These are phyloP conservation scores for Megalurothrips usitatus DNA, from an alignment of 2,888 invertebrate species.

Conservation along the genomic window DNA sequence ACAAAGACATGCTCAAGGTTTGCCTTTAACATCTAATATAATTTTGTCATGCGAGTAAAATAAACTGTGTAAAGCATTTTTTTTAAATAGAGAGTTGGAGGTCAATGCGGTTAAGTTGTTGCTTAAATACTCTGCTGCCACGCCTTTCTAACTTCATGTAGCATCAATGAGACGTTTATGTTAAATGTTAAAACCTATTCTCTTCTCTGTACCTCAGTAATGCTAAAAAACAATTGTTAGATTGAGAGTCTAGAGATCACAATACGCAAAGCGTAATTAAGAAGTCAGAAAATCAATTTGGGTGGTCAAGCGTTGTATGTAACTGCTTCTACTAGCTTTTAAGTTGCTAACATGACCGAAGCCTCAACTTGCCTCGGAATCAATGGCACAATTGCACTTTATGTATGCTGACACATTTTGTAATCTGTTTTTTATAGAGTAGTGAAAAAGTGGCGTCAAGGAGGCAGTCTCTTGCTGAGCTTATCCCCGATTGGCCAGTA, in stretches of 20 bases:
- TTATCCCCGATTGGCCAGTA: constrained; percentile 95
- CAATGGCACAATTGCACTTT: background rate
- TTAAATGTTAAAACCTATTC: too few species aligned
- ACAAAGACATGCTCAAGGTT: constrained; percentile 58
- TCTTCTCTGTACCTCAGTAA: too few species aligned
- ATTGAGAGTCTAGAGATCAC: too few species aligned
- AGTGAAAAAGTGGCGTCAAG: constrained; percentile 54
- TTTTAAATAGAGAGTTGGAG: background rate
- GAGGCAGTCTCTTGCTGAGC: constrained; percentile 86
- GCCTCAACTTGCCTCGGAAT: background rate
- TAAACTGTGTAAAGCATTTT: background rate
- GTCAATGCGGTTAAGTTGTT: too few species aligned
- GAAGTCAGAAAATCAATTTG: too few species aligned
- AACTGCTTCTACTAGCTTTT: too few species aligned
- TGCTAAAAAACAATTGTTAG: too few species aligned
- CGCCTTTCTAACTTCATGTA: background rate
- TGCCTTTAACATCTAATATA: constrained; percentile 46
- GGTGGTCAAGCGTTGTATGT: too few species aligned
- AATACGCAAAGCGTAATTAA: too few species aligned
- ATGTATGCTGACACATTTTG: constrained; percentile 1
- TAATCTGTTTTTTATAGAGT: constrained; percentile 37
- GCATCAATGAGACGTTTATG: background rate
- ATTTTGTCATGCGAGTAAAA: constrained; percentile 33
- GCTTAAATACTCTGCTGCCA: background rate
- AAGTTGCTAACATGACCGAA: too few species aligned